Evolutionary conservation across 2,113 vertebrate genomes (phyloP).

Genomic region (Apodemus sylvaticus): DNA sequence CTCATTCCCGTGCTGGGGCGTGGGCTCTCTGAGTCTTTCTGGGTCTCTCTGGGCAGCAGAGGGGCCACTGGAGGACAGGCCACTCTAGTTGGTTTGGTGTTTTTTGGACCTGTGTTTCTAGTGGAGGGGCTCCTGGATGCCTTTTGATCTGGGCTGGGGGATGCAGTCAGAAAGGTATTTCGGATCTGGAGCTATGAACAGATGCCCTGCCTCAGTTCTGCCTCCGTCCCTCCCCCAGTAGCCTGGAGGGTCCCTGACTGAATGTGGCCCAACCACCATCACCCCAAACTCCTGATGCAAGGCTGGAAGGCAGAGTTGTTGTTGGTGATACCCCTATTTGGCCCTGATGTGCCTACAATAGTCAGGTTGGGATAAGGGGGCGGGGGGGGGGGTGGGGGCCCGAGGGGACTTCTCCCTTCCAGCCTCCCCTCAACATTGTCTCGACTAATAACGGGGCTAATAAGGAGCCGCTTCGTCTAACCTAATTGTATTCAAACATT

Average conservation of each 20-base stretch:
- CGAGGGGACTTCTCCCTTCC: slow-evolving; percentile 1
- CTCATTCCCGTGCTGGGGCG: background rate
- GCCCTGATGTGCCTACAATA: background rate
- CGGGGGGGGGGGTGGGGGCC: background rate
- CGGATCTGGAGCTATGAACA: background rate
- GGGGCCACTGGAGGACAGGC: background rate
- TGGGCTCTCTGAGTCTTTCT: background rate
- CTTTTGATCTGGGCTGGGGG: background rate
- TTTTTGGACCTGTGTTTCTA: background rate
- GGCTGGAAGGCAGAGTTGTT: background rate
- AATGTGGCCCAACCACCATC: background rate
- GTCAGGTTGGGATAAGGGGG: background rate
- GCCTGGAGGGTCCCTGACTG: background rate
- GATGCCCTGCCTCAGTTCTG: background rate
- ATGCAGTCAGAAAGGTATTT: background rate
- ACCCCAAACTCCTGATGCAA: background rate
- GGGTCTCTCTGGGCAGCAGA: background rate
- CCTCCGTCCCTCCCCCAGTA: background rate
- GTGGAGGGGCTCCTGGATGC: background rate
- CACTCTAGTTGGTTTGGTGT: background rate
- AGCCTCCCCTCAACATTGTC: slow-evolving; percentile 62
- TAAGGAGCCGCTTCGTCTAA: slow-evolving; percentile 84
- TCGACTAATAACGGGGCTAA: slow-evolving; percentile 83
- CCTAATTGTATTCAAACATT: slow-evolving; percentile 90
- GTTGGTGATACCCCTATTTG: background rate